Evolutionary conservation across 2,888 invertebrate species (phyloP).

Genomic region (Gymnosoma rotundatum): DNA sequence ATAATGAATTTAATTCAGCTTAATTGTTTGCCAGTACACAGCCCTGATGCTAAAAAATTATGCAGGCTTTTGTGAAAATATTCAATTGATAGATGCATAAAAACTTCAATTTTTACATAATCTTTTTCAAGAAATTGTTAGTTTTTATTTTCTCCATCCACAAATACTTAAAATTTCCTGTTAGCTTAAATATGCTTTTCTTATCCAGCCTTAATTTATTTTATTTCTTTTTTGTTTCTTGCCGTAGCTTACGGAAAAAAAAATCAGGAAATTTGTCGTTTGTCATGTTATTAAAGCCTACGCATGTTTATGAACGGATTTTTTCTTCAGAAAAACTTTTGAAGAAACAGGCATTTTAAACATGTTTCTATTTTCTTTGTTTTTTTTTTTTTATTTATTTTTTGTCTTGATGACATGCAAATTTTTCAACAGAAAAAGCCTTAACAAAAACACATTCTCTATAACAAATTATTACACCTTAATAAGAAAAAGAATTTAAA

Average conservation of each 20-base stretch:
- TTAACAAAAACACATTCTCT: slow-evolving; percentile 26
- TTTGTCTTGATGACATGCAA: slow-evolving; percentile 59
- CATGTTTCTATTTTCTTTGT: slow-evolving; percentile 40
- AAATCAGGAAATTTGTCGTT: slow-evolving; percentile 70
- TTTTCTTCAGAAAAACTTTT: slow-evolving; percentile 37
- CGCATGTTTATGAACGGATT: slow-evolving; percentile 65
- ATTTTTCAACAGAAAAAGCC: slow-evolving; percentile 52
- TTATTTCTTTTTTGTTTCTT: slow-evolving; percentile 19
- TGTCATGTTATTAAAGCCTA: slow-evolving; percentile 71
- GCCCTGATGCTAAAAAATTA: no score
- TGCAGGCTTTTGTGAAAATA: no score
- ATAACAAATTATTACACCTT: slow-evolving; percentile 64
- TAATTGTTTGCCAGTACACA: no score
- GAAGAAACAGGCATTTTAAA: slow-evolving; percentile 53
- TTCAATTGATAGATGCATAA: no score
- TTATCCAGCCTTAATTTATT: slow-evolving; percentile 18
- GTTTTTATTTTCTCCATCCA: slow-evolving; percentile 1
- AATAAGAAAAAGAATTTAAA: not conserved
- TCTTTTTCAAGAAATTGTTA: no score
- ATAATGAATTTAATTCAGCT: no score
- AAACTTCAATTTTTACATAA: no score
- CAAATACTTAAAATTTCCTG: slow-evolving; percentile 45
- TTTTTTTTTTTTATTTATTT: no score
- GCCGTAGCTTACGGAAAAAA: slow-evolving; percentile 24
- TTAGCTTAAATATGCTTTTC: slow-evolving; percentile 1